Percentiles rank a stretch among this genome's conserved stretches.
Evolutionary conservation across 2,888 invertebrate genomes (phyloP).

Genomic region (Fragum sueziense): DNA sequence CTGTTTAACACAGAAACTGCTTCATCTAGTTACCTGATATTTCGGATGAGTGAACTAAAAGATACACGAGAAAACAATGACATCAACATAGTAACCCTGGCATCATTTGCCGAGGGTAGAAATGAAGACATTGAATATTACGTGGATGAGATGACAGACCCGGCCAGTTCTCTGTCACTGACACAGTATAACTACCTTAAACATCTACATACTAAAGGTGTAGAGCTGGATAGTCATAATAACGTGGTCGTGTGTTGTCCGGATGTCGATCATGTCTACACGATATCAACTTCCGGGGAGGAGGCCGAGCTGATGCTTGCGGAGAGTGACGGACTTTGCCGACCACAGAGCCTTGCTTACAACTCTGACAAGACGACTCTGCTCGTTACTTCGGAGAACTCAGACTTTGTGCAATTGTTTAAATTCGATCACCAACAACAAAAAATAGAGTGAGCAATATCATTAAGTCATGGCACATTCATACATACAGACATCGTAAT

Average conservation of each 20-base stretch:
- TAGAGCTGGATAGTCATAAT: constrained; percentile 30
- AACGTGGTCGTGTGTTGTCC: constrained; percentile 51
- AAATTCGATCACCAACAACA: constrained; percentile 27
- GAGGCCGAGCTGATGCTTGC: constrained; percentile 47
- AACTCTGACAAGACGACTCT: constrained; percentile 34
- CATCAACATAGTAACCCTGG: constrained; percentile 25
- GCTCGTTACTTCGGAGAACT: constrained; percentile 48
- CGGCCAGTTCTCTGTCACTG: constrained; percentile 4
- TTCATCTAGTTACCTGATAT: constrained; percentile 24
- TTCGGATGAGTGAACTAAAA: background rate
- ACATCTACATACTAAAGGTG: constrained; percentile 46
- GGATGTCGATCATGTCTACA: constrained; percentile 54
- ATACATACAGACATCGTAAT: too few species aligned
- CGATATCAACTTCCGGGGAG: constrained; percentile 35
- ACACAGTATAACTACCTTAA: constrained; percentile 46
- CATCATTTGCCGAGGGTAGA: constrained; percentile 41
- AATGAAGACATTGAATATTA: constrained; percentile 22
- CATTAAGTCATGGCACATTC: too few species aligned
- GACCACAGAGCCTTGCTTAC: constrained; percentile 49
- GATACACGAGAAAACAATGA: background rate
- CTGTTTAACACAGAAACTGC: constrained; percentile 39
- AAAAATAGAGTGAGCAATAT: too few species aligned
- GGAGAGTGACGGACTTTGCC: constrained; percentile 47
- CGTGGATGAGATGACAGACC: constrained; percentile 7
- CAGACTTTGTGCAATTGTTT: constrained; percentile 50